Evolutionary conservation across 1,140 invertebrate species (phyloP).

Genomic region (Zeugodacus cucurbitae): DNA sequence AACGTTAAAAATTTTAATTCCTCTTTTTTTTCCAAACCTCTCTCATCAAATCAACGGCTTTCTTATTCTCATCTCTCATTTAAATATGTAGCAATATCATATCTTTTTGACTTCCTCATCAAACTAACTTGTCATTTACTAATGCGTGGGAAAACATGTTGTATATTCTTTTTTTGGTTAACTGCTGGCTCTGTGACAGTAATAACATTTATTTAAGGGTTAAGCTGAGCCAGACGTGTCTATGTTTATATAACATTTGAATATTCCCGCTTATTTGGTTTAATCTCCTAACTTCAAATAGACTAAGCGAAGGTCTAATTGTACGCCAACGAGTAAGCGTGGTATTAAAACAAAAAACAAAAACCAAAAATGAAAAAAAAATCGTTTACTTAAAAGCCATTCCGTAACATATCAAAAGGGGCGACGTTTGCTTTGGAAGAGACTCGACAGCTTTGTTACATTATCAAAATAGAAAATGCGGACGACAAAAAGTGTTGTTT

Average conservation of each 20-base stretch:
- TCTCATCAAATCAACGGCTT: no score
- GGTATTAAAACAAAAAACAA: background rate
- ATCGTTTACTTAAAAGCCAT: background rate
- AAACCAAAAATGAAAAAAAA: no score
- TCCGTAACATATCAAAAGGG: background rate
- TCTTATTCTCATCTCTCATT: no score
- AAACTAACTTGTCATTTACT: no score
- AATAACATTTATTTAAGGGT: no score
- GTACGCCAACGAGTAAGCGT: background rate
- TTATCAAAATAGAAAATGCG: background rate
- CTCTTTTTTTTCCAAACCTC: no score
- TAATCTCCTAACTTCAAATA: background rate
- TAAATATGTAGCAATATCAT: no score
- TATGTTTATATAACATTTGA: background rate
- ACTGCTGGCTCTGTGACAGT: no score
- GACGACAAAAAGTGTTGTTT: background rate
- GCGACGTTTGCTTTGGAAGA: background rate
- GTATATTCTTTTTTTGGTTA: no score
- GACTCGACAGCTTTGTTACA: background rate
- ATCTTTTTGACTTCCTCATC: no score
- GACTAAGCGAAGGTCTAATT: background rate
- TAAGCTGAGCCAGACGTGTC: background rate
- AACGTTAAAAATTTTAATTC: no score
- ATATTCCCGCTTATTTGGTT: background rate
- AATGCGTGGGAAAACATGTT: no score